Conservation (phyloP, 2,797 vertebrate species). For the Lindbergichthys nudifrons region DNA sequence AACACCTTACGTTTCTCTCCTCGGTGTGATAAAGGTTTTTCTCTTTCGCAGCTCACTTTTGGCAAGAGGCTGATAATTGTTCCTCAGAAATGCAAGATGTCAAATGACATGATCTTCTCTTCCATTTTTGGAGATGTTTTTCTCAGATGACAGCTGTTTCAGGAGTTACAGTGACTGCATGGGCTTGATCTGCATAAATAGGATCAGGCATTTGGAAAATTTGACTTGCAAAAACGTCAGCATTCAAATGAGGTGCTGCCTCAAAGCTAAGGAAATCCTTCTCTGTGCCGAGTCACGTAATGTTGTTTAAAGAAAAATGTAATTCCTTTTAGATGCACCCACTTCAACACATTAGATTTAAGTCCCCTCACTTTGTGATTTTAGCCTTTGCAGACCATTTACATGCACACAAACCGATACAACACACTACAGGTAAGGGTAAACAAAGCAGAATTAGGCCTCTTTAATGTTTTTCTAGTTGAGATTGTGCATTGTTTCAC, state of each 20-base stretch:
- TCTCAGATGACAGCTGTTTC: constrained; percentile 25
- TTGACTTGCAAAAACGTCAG: constrained; percentile 65
- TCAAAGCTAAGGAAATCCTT: constrained; percentile 53
- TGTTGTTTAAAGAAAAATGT: neutral
- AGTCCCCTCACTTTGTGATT: no score
- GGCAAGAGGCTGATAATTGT: constrained; percentile 28
- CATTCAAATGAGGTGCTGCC: constrained; percentile 60
- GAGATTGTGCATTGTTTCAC: neutral
- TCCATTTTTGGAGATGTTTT: constrained; percentile 11
- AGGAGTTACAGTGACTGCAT: constrained; percentile 12
- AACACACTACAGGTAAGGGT: no score
- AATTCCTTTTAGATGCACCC: neutral
- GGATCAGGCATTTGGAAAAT: constrained; percentile 13
- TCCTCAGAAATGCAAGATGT: constrained; percentile 22
- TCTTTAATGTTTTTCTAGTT: neutral
- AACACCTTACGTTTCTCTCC: constrained; percentile 50
- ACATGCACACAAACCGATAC: no score
- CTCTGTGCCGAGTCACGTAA: constrained; percentile 6
- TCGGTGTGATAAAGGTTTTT: constrained; percentile 28
- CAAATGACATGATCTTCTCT: constrained; percentile 22
- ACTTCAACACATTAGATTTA: neutral
- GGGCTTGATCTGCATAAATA: constrained; percentile 15
- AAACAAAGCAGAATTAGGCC: no score
- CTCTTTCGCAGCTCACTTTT: constrained; percentile 19
- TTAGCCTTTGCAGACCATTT: no score